These are phyloP conservation scores for Lymantria dispar DNA, from an alignment of 2,888 invertebrate species.

Conservation along the genomic window DNA sequence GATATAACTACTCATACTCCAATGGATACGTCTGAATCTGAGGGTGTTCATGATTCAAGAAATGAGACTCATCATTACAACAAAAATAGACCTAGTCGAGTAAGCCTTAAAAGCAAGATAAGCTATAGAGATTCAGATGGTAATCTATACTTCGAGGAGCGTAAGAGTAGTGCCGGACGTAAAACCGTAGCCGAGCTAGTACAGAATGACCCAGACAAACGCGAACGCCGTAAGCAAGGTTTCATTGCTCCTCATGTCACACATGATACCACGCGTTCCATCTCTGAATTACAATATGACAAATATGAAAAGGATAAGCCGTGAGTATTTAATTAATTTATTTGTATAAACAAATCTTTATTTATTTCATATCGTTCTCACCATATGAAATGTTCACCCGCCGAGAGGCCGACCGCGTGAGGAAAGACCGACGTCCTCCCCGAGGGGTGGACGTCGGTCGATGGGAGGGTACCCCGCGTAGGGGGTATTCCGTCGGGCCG, in stretches of 20 bases:
- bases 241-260: conserved; percentile 78
- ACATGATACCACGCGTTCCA: conserved; percentile 59
- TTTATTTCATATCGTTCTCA: too few species aligned
- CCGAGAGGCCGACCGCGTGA: too few species aligned
- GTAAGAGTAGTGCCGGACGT: conserved; percentile 58
- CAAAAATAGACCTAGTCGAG: conserved; percentile 37
- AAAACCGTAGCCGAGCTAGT: conserved; percentile 67
- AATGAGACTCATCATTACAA: conserved; percentile 8
- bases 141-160: conserved; percentile 38
- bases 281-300: conserved; percentile 72
- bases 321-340: conserved; percentile 57
- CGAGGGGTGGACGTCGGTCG: too few species aligned
- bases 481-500: too few species aligned
- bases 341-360: not conserved
- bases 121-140: conserved; percentile 52
- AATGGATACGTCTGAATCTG: conserved; percentile 34
- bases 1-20: conserved; percentile 19
- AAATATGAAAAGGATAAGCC: conserved; percentile 80
- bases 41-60: conserved; percentile 54
- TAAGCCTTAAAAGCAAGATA: conserved; percentile 55
- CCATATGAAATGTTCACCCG: too few species aligned
- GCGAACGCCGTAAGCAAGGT: conserved; percentile 66
- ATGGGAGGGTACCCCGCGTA: too few species aligned
- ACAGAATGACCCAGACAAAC: conserved; percentile 45
- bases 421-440: too few species aligned